Base-by-base conservation (phyloP, 2,888 invertebrate species). In the Serrognathus titanus region DNA sequence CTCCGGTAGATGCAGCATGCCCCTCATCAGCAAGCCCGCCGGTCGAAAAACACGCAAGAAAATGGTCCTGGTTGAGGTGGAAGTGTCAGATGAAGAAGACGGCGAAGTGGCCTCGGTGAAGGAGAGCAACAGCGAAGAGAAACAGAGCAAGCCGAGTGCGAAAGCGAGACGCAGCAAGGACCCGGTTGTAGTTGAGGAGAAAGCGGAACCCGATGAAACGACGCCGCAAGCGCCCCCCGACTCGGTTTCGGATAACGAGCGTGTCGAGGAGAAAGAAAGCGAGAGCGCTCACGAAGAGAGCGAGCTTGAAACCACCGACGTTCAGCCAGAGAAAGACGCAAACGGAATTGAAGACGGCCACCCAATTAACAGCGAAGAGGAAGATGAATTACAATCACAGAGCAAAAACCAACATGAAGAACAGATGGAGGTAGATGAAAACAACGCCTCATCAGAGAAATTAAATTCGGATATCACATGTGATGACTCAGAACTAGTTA, bases 1-100 rank as follows among this genome's bases (percentile, higher is more conserved):
- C 48, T 85, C 85, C 1, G 82, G 83, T 10, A 79, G 84, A 63
- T 50, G 56, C 11, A 43, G 13, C 43, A 1, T 43, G 20, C 43
- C 43, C 3, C 9, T 11, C 2, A 66, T 78, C 2, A 68, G 73
- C 37, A 73, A 73, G 60, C 64, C 71, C 12, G 67, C 66, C 13
- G 58, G 67, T 6, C 66, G 71, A 68, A 75, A 77, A 71, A 70
- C 76, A 51, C 69, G 77, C 59, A 76, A 78, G 71, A 78, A 75
- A 66, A 72, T 73, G 51, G 73, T 75, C 16, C 63, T 73, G 48
- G 73, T 75, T 61, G 81, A 80, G 75, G 80, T 79, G 64, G 81
- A 81, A 75, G 78, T 76, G 59, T 78, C 77, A 4, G 75, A 77
- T 63, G 77, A 77, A 48, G 74, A 78, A 59, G 74, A 73, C 47